These are phyloP conservation scores for Elmis aenea DNA, from an alignment of 2,888 invertebrate genomes.

Conservation along the genomic window DNA sequence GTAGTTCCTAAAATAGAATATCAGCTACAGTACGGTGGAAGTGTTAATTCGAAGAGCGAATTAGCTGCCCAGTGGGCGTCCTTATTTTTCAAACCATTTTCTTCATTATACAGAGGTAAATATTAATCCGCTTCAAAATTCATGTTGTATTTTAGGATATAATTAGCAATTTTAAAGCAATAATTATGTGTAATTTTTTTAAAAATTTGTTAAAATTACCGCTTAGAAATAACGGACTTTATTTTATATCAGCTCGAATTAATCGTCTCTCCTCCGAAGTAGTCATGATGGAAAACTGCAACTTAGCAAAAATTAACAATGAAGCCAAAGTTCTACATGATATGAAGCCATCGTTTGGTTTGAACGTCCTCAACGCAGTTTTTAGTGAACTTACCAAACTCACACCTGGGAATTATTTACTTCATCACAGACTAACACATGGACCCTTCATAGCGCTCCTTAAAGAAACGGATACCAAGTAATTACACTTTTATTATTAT, in stretches of 20 bases:
- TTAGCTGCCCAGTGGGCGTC: constrained; percentile 36
- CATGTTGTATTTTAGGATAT: not conserved
- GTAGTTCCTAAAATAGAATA: constrained; percentile 38
- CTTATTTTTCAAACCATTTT: constrained; percentile 37
- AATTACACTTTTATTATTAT: too few relatives aligned
- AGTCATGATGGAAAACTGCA: constrained; percentile 33
- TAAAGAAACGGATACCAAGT: too few relatives aligned
- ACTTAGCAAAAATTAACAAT: constrained; percentile 31
- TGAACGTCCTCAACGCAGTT: constrained; percentile 34
- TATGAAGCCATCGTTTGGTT: constrained; percentile 31
- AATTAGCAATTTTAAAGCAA: not conserved
- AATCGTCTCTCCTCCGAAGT: constrained; percentile 29
- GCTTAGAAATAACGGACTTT: not conserved
- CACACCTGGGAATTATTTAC: constrained; percentile 34
- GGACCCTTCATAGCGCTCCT: constrained; percentile 30
- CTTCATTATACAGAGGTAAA: constrained; percentile 37
- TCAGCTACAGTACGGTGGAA: constrained; percentile 36
- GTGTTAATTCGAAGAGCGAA: constrained; percentile 33
- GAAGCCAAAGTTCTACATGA: constrained; percentile 35
- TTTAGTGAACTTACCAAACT: constrained; percentile 27
- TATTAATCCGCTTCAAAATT: constrained; percentile 2
- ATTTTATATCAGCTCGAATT: constrained; percentile 30
- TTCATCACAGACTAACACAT: constrained; percentile 34
- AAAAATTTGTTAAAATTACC: not conserved
- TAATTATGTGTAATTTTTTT: too few relatives aligned